Conservation (phyloP, 1,140 invertebrate species). For the Pogonognathellus flavescens region DNA sequence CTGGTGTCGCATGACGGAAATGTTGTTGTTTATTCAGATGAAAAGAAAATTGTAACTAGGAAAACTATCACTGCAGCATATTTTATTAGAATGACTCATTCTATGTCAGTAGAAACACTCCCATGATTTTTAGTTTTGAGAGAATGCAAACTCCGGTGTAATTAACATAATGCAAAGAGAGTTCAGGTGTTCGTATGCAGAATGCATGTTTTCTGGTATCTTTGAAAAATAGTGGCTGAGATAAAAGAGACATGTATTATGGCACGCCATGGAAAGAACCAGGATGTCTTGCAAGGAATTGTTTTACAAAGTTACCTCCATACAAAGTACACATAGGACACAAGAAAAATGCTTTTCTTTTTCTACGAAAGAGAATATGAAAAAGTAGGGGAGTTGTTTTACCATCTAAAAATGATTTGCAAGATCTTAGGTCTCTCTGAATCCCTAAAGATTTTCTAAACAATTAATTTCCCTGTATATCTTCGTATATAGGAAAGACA, state of each 20-base stretch:
- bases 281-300: constrained; percentile 17
- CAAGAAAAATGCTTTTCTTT: background rate
- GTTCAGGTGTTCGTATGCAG: background rate
- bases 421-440: too few species aligned
- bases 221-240: background rate
- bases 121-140: background rate
- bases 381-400: constrained; percentile 45
- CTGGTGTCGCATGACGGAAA: too few species aligned
- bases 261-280: background rate
- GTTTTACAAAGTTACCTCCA: background rate
- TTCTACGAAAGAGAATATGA: constrained; percentile 12
- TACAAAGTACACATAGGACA: background rate
- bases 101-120: too few species aligned
- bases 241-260: background rate
- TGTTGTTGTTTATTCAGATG: too few species aligned
- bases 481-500: background rate
- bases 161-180: too few species aligned
- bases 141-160: background rate
- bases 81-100: too few species aligned
- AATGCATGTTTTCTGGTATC: background rate
- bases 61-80: too few species aligned
- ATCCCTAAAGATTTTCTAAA: background rate
- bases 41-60: too few species aligned
- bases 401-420: constrained; percentile 20
- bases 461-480: constrained; percentile 35